These are phyloP conservation scores for Mesocentrotus franciscanus DNA, from an alignment of 53 echinoderm and acorn worm genomes.

Conservation along the genomic window DNA sequence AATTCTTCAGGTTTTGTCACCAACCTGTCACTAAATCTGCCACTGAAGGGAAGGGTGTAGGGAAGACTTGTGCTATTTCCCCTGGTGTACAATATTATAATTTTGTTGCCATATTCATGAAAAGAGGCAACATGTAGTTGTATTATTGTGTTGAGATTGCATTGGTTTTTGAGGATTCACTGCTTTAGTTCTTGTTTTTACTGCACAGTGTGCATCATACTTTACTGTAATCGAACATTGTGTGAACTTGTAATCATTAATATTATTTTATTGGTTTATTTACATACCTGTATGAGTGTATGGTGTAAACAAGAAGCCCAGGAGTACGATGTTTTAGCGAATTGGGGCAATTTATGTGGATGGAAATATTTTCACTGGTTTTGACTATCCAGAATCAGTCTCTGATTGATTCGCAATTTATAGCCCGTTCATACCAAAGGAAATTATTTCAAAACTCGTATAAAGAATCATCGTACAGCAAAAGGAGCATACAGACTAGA, in stretches of 20 bases:
- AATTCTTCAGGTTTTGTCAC: constrained; percentile 15
- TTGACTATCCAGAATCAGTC: no score
- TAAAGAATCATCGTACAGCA: no score
- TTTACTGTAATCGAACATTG: background rate
- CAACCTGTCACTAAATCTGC: background rate
- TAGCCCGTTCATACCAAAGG: no score
- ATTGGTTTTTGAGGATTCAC: background rate
- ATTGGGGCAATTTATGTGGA: no score
- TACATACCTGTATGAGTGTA: background rate
- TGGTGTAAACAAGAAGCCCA: no score
- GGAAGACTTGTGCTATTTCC: background rate
- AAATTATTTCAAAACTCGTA: no score
- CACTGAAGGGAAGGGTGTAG: background rate
- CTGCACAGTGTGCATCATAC: background rate
- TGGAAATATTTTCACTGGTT: no score
- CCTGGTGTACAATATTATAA: background rate
- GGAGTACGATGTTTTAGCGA: no score
- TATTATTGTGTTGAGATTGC: background rate
- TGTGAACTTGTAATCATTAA: background rate
- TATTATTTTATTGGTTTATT: background rate
- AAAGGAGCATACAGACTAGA: no score
- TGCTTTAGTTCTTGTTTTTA: background rate
- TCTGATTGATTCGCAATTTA: no score
- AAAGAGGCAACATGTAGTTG: background rate
- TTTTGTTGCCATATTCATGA: background rate